Evolutionary conservation across 2,113 vertebrate species (phyloP), one percentile per base, ranked within the genome.

Genomic region (Progne subis): DNA sequence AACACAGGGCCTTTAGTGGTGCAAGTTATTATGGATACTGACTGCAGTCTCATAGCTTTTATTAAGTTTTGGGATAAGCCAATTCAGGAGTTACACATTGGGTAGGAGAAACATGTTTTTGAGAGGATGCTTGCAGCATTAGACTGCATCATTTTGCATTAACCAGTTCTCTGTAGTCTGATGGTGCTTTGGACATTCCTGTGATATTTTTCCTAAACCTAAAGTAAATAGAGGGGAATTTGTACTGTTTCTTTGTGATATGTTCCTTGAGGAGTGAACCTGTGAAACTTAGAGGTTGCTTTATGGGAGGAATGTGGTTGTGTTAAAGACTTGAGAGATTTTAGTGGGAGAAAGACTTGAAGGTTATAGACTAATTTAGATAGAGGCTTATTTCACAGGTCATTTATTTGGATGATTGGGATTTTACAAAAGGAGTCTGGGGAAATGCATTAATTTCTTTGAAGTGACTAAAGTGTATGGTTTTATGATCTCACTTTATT

Each of bases 341-440:
- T 80, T 86, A 57, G 11, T 52, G 17, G 23, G 29, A 14, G 28
- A 83, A 92, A 80, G 71, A 82, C 70, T 78, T 87, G 82, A 86
- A 94, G 43, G 60, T 60, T 95, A 86, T 70, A 34, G 93, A 72
- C 87, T 82, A 86, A 86, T 96, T 96, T 94, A 94, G 86, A 43
- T 56, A 60, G 68, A 96, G 37, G 34, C 87, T 96, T 93, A 95
- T 97, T 97, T 97, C 88, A 95, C 81, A 84, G 81, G 47, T 91
- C 69, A 90, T 95, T 95, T 96, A 91, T 94, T 91, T 92, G 82
- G 75, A 86, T 93, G 86, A 95, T 74, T 95, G 81, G 65, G 86
- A 82, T 74, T 94, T 88, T 91, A 79, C 24, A 90, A 79, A 80
- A 74, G 49, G 56, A 88, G 50, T 90, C 57, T 71, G 13, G 71